These are phyloP conservation scores for Saccostrea echinata DNA, from an alignment of 1,140 invertebrate species.

Conservation along the genomic window DNA sequence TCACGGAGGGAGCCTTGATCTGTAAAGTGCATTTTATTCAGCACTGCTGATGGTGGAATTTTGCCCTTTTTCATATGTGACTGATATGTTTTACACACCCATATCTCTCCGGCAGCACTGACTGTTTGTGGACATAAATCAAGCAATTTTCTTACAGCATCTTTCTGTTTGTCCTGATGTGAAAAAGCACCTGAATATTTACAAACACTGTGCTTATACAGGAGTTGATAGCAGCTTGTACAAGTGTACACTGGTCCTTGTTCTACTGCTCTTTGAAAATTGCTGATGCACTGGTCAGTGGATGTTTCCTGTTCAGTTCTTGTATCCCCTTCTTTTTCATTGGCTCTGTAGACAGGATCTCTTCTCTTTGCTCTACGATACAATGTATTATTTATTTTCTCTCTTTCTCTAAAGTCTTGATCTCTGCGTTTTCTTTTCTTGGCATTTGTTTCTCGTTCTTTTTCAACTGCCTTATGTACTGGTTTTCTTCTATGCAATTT, in stretches of 20 bases:
- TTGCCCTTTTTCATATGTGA: slow-evolving; percentile 49
- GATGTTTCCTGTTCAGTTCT: neutral
- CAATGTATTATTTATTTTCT: slow-evolving; percentile 19
- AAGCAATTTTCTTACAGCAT: neutral
- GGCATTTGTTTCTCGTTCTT: neutral
- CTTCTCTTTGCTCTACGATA: neutral
- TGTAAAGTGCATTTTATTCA: slow-evolving; percentile 56
- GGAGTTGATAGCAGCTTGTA: slow-evolving; percentile 47
- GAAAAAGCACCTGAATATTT: slow-evolving; percentile 12
- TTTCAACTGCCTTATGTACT: neutral
- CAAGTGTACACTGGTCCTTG: slow-evolving; percentile 54
- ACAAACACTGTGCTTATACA: slow-evolving; percentile 52
- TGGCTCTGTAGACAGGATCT: slow-evolving; percentile 1
- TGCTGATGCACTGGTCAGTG: slow-evolving; percentile 25
- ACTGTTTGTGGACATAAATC: slow-evolving; percentile 8
- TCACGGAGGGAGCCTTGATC: slow-evolving; percentile 32
- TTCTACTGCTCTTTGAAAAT: slow-evolving; percentile 47
- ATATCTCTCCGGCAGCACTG: slow-evolving; percentile 38
- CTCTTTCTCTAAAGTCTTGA: slow-evolving; percentile 33
- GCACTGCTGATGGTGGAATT: slow-evolving; percentile 43
- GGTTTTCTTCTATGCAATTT: neutral
- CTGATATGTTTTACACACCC: slow-evolving; percentile 50
- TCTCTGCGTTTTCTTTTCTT: slow-evolving; percentile 17
- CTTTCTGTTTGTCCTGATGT: neutral
- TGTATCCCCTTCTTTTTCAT: slow-evolving; percentile 30